Conservation (phyloP, 2,888 invertebrate genomes). For the Chirona hameri region DNA sequence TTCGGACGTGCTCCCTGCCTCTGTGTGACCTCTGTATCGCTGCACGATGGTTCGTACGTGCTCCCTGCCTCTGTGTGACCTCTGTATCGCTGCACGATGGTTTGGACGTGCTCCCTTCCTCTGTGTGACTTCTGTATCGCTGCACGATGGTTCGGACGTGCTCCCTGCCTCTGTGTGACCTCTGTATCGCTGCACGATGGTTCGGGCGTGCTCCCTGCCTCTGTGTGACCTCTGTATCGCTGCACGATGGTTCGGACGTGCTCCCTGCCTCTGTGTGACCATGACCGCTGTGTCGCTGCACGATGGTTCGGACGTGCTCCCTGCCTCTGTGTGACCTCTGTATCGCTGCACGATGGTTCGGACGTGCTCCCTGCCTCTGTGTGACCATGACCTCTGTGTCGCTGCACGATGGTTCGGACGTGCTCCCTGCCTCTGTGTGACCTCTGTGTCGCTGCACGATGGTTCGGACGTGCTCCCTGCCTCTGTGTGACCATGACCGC, state of each 20-base stretch:
- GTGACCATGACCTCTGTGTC: not conserved
- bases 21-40: not conserved
- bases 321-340: not conserved
- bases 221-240: not conserved
- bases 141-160: not conserved
- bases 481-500: not conserved
- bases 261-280: too few species aligned
- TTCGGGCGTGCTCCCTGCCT: conserved; percentile 31
- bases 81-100: not conserved
- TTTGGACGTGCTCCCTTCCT: conserved; percentile 29
- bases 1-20: conserved; percentile 31
- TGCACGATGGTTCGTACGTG: not conserved
- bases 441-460: not conserved
- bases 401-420: not conserved
- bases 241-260: not conserved
- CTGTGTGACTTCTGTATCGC: not conserved
- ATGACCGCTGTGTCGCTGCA: not conserved
- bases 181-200: not conserved
- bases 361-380: conserved; percentile 33
- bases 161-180: conserved; percentile 10
- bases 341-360: not conserved
- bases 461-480: conserved; percentile 30
- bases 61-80: conserved; percentile 10
- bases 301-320: conserved; percentile 28
- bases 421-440: conserved; percentile 22